Base-by-base conservation (phyloP, 2,888 invertebrate species). In the Hyalella azteca region DNA sequence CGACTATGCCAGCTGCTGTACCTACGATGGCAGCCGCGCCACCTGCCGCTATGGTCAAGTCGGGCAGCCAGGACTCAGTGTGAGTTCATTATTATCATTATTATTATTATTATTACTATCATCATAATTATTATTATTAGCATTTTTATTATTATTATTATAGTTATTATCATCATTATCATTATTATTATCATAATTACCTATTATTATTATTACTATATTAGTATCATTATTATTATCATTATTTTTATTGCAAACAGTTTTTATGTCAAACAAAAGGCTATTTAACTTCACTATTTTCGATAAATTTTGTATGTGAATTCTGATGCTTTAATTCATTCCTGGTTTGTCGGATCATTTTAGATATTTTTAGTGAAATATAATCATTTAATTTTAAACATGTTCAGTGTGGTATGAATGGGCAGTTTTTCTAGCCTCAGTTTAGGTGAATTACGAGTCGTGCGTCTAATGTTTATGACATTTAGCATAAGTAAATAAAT, bases 1-100 rank as follows among this genome's bases (percentile, higher is more conserved):
- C 54, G 9, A 22, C 29, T 4, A 54, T 54, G 54, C 54, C 76
- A 15, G 73, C 39, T 41, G 41, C 79, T 40, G 79, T 45, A 13
- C 78, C 81, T 22, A 78, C 75, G 15, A 78, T 79, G 39, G 59
- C 77, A 22, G 77, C 79, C 26, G 78, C 77, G 39, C 29, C 26
- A 39, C 32, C 77, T 15, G 50, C 77, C n/a, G 29, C 50, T 1
- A 26, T 50, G 4, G 29, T 36, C 15, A 79, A 79, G n/a, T 81
- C 82, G 19, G 75, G 41, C 50, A 82, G 82, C 39, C 82, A 82
- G 66, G 82, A 82, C 5, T 82, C 82, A 19, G 79, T 80, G 80
- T 80, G 40, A 75, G 40, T 32, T 29, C 9, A 1, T 5, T 36
- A 11, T 26, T 26, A 26, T 22, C 15, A 4, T 49, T 13, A 49